Base-by-base conservation (phyloP, 2,888 invertebrate genomes). In the Resseliella maxima region DNA sequence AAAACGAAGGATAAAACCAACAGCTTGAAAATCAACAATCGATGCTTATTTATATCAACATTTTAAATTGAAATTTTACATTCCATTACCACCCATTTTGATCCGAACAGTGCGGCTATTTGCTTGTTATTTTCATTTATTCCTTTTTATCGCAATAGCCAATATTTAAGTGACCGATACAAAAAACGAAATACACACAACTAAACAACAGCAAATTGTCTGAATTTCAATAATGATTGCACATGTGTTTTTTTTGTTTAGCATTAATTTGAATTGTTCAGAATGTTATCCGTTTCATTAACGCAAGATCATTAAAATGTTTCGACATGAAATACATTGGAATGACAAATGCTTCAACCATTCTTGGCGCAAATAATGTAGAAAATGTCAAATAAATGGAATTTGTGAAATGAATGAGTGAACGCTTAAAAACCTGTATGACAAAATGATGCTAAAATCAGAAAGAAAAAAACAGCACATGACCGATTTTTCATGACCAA, bases 211-310 rank as follows among this genome's bases (percentile, higher is more conserved):
- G 72, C 72, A 35, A 72, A 72, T 72, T 72, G 72, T 72, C 72
- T 31, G 72, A 27, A 72, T 72, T 72, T 31, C 72, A 72, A 72
- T 72, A 72, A 72, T 72, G 72, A 72, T 72, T 72, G 72, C 18
- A 31, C 31, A 72, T 72, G 31, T 31, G 3, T 72, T 31, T 72
- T 72, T 72, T 1, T 24, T 18, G 59, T 72, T 31, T 12, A 35
- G 72, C 72, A 72, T 72, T 72, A 31, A 15, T 31, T 72, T 15
- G 18, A 72, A n/a, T 15, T 0, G 31, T 72, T 35, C 35, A 31
- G 31, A 15, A 31, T 72, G 5, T 72, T 72, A 0, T 5, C 27
- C 31, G 31, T 72, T 72, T 35, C 72, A 72, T 72, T 72, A 72
- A 72, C 31, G 72, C n/a, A 3, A 72, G 72, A 72, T 72, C 72